phyloP scores from a whole-genome alignment of 2,113 vertebrate genomes.

The Coregonus clupeaformis region DNA sequence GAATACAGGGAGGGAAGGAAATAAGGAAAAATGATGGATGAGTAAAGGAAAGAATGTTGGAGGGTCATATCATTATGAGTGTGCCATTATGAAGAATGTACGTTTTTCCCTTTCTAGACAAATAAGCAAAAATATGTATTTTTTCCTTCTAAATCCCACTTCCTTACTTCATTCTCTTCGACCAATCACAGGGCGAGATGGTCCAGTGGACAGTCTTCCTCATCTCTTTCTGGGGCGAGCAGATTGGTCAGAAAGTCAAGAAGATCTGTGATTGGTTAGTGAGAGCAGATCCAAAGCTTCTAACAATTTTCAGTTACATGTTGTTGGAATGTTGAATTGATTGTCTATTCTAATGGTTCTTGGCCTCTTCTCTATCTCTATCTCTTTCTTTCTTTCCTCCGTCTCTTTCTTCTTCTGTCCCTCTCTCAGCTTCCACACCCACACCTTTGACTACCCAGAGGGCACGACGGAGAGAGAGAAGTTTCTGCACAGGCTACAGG shows the following conservation, averaged over 20 bases:
- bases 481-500: slow-evolving; percentile 73
- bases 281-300: background rate
- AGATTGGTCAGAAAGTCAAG: slow-evolving; percentile 93
- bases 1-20: background rate
- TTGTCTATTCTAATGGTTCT: background rate
- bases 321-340: background rate
- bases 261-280: slow-evolving; percentile 94
- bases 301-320: background rate
- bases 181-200: slow-evolving; percentile 80
- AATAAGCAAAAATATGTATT: no score
- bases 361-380: background rate
- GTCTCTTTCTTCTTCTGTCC: background rate
- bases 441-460: slow-evolving; percentile 82
- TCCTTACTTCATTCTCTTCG: background rate
- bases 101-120: no score
- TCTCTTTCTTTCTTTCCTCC: background rate
- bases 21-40: background rate
- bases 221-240: slow-evolving; percentile 95
- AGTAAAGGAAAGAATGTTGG: background rate
- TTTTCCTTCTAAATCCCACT: background rate
- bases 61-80: background rate
- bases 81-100: background rate
- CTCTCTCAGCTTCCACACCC: slow-evolving; percentile 87
- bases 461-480: slow-evolving; percentile 73
- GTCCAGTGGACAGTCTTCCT: slow-evolving; percentile 91